These are phyloP conservation scores for Pelodiscus sinensis DNA, from an alignment of 2,113 vertebrate genomes.

Conservation along the genomic window DNA sequence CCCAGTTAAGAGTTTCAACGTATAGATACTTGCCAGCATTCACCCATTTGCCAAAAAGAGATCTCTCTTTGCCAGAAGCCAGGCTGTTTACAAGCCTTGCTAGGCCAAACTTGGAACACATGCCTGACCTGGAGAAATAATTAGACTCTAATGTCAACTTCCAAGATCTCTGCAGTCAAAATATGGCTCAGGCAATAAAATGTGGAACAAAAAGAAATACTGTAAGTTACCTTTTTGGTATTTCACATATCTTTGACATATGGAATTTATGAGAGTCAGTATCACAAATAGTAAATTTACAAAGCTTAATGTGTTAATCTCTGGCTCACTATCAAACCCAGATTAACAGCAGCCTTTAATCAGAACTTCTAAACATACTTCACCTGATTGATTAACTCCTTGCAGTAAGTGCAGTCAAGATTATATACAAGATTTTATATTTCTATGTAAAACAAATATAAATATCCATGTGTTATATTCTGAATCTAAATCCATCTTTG, in stretches of 20 bases:
- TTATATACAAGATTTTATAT: not conserved
- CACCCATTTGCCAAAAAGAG: not conserved
- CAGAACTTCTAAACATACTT: slow-evolving; percentile 39
- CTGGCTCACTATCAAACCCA: slow-evolving; percentile 44
- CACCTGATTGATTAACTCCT: slow-evolving; percentile 24
- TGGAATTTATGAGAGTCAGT: slow-evolving; percentile 1
- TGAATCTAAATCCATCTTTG: not conserved
- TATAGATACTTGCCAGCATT: not conserved
- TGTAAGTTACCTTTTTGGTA: slow-evolving; percentile 54
- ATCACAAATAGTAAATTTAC: slow-evolving; percentile 49
- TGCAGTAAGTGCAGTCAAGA: slow-evolving; percentile 30
- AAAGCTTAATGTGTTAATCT: slow-evolving; percentile 48
- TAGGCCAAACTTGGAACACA: not conserved
- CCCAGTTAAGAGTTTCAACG: no score
- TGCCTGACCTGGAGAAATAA: not conserved
- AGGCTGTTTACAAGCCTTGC: fast-evolving
- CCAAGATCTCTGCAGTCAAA: not conserved
- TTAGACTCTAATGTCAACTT: not conserved
- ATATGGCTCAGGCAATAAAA: slow-evolving; percentile 1
- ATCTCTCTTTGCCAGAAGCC: not conserved
- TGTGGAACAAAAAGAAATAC: slow-evolving; percentile 39
- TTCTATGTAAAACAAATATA: not conserved
- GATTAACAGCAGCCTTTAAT: slow-evolving; percentile 52
- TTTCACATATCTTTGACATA: slow-evolving; percentile 43
- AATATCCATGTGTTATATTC: slow-evolving; percentile 17